Evolutionary conservation across 2,888 invertebrate species (phyloP), one percentile per base, ranked within the genome.

Genomic region (Tenthredo scrophulariae): DNA sequence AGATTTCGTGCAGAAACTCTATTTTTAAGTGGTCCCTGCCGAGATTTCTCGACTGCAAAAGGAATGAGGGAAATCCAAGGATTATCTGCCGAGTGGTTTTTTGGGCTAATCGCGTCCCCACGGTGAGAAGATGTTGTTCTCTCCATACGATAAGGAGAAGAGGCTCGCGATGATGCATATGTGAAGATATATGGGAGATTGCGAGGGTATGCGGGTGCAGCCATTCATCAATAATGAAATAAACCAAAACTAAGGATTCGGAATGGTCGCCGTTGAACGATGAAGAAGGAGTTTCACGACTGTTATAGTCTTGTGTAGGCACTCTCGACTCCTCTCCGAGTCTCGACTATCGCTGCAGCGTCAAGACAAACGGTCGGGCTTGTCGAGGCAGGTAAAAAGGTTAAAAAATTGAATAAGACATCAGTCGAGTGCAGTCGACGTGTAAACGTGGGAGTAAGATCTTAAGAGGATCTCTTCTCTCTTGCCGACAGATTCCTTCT

Each of bases 321-420:
- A 33, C 33, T 46, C 40, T 67, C 67, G 67, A 29, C 43, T 46
- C 75, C 62, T 62, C 62, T 62, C 50, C 6, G 62, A n/a, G 22
- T 62, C 80, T 80, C 80, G 80, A 50, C 80, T 62, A 50, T 80
- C 40, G 72, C 72, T 43, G 40, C 9, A 74, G 43, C 22, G 58
- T 58, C 83, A n/a, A 83, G 83, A 83, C 83, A 83, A 83, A 83
- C 83, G 83, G 83, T 83, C 83, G 46, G 83, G 83, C 29, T 50
- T 37, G 83, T 83, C 33, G 83, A 83, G 70, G 22, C 80, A 40
- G 80, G 80, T 80, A 80, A 80, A 80, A 80, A 80, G 62, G 80
- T 80, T 80, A 80, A 80, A 80, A 80, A 80, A 80, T 80, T 80
- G 80, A 80, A 80, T 80, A 62, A 80, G 80, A 80, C 80, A 58